Base-by-base conservation (phyloP, 2,797 vertebrate species). In the Gorsachius magnificus region DNA sequence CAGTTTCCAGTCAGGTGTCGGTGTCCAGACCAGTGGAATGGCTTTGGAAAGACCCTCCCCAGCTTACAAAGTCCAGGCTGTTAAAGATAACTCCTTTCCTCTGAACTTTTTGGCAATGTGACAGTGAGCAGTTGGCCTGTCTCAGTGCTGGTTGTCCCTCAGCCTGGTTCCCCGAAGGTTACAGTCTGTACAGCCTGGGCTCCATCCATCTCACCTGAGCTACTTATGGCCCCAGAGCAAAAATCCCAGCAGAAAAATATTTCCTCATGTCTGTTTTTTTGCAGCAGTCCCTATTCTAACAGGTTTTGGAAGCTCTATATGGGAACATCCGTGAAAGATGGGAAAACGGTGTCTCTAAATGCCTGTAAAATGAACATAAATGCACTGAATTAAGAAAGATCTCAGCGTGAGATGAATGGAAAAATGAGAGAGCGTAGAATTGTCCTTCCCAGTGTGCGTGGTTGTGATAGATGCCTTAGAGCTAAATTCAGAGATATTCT, bases 321-420 rank as follows among this genome's bases (percentile, higher is more conserved):
- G 38, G 69, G 63, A 82, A 66, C 63, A 76, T 63, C 56, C 84
- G 57, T 82, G 87, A 82, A 91, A 78, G 36, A 91, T 41, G 46
- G 65, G 66, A 35, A 93, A 84, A 87, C 33, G 20, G 51, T 90
- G 46, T 64, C 83, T 84, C 94, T 70, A 85, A 90, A 88, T 66
- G 74, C 66, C 88, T 79, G 43, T 82, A 84, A 93, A 95, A 95
- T 46, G 68, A 91, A 68, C 76, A 51, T 71, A 78, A 88, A 83
- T 36, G 41, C 85, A 75, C 70, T 87, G 88, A 87, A 93, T 6
- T 46, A 64, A 75, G 83, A 71, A 83, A 87, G 56, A 43, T 48
- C 85, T 71, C 8, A 1, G 57, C 14, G 50, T 86, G 86, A 89
- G 80, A 84, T 77, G 64, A 84, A 92, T n/a, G 53, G 87, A 17